Conservation (phyloP, 2,797 vertebrate genomes). For the Liasis olivaceus region DNA sequence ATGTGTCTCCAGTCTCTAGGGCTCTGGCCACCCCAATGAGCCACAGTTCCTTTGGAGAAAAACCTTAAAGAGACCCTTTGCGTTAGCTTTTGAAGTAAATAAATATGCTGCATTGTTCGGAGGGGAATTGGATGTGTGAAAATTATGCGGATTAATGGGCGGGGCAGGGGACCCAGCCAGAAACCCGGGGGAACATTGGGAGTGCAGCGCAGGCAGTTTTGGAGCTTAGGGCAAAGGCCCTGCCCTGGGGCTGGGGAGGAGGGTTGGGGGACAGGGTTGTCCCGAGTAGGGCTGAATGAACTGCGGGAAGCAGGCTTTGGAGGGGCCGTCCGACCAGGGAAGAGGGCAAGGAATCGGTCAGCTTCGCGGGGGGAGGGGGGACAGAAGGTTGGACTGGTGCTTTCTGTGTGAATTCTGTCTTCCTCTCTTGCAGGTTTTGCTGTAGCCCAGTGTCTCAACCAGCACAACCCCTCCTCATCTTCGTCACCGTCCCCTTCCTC, state of each 20-base stretch:
- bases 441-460: conserved; percentile 91
- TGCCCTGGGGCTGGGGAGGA: too few relatives aligned
- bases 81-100: background rate
- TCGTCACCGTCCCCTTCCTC: conserved; percentile 86
- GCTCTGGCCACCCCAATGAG: too few relatives aligned
- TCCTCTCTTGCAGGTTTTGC: conserved; percentile 86
- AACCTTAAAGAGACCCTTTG: background rate
- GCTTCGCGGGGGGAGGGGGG: background rate
- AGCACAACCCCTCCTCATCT: conserved; percentile 82
- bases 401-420: background rate
- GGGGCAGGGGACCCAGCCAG: background rate
- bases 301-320: background rate
- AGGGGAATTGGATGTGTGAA: background rate
- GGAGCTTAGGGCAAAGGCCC: background rate
- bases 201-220: background rate
- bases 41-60: background rate
- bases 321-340: background rate
- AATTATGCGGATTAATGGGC: too few relatives aligned
- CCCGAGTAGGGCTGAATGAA: too few relatives aligned
- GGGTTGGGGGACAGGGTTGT: too few relatives aligned
- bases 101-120: too few relatives aligned
- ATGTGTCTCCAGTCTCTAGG: too few relatives aligned
- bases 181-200: background rate
- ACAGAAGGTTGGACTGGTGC: background rate
- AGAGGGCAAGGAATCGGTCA: background rate